phyloP scores from a whole-genome alignment of 2,888 invertebrate genomes.

The Oithona nana region DNA sequence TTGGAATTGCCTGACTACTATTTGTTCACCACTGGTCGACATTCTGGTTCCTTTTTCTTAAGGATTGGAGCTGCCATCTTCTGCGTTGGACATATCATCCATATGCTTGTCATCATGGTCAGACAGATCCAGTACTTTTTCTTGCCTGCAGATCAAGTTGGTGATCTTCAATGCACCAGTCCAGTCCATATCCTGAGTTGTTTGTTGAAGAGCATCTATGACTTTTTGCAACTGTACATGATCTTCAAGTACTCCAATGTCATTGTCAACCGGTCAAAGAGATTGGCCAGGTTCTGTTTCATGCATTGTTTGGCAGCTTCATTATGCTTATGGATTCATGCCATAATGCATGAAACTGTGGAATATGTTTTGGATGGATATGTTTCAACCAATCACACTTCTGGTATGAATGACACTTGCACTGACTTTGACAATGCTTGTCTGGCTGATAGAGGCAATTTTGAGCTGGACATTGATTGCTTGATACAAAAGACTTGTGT shows the following conservation, averaged over 20 bases:
- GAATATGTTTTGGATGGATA: constrained; percentile 40
- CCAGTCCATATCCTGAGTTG: too few relatives aligned
- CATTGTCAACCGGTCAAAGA: constrained; percentile 37
- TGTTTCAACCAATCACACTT: too few relatives aligned
- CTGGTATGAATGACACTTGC: too few relatives aligned
- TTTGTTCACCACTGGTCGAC: constrained; percentile 42
- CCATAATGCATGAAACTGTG: constrained; percentile 50
- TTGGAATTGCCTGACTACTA: constrained; percentile 22
- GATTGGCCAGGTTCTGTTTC: constrained; percentile 46
- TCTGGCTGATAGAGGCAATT: too few relatives aligned
- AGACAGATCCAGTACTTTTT: constrained; percentile 44
- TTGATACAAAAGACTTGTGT: background rate
- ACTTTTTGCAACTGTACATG: constrained; percentile 31
- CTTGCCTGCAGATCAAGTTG: too few relatives aligned
- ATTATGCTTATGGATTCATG: constrained; percentile 56
- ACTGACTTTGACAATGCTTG: too few relatives aligned
- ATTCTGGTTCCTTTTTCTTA: constrained; percentile 51
- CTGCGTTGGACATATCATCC: constrained; percentile 55
- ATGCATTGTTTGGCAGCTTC: constrained; percentile 63
- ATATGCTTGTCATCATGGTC: constrained; percentile 46
- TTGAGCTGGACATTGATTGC: background rate
- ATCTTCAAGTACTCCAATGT: constrained; percentile 64
- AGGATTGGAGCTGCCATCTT: constrained; percentile 55
- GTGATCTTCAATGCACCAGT: too few relatives aligned
- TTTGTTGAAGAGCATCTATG: background rate